Conservation (phyloP, 2,797 vertebrate genomes). For the Acomys russatus region DNA sequence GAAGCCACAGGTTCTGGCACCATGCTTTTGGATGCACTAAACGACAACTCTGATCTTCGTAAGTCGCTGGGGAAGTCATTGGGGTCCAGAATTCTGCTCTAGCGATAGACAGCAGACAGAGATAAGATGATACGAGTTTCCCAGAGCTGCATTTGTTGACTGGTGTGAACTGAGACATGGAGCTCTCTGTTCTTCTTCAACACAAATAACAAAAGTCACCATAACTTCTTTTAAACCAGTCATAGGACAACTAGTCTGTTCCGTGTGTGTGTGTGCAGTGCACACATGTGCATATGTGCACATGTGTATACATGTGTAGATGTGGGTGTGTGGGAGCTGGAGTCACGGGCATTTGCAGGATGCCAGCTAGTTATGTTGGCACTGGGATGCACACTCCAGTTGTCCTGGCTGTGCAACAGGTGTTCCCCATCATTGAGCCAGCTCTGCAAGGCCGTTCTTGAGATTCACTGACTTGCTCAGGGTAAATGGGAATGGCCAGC, state of each 20-base stretch:
- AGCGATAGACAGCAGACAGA: not conserved
- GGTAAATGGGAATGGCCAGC: not conserved
- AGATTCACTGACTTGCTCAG: not conserved
- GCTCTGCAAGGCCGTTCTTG: not conserved
- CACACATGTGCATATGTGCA: not conserved
- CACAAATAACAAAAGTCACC: not conserved
- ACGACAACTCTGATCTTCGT: not conserved
- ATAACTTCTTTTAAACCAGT: not conserved
- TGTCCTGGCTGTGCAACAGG: not conserved
- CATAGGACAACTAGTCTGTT: not conserved
- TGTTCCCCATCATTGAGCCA: not conserved
- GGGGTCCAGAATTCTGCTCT: not conserved
- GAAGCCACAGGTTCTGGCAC: not conserved
- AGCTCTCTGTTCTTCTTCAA: not conserved
- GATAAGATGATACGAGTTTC: not conserved
- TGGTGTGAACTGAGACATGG: not conserved
- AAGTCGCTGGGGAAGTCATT: not conserved
- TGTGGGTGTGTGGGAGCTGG: not conserved
- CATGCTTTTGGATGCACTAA: not conserved
- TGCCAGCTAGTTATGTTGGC: not conserved
- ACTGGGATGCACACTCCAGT: not conserved
- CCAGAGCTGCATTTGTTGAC: not conserved
- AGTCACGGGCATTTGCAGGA: not conserved
- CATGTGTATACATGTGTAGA: not conserved
- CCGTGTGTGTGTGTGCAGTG: not conserved